Evolutionary conservation across 1,140 invertebrate species (phyloP).

Genomic region (Drosophila subpulchrella): DNA sequence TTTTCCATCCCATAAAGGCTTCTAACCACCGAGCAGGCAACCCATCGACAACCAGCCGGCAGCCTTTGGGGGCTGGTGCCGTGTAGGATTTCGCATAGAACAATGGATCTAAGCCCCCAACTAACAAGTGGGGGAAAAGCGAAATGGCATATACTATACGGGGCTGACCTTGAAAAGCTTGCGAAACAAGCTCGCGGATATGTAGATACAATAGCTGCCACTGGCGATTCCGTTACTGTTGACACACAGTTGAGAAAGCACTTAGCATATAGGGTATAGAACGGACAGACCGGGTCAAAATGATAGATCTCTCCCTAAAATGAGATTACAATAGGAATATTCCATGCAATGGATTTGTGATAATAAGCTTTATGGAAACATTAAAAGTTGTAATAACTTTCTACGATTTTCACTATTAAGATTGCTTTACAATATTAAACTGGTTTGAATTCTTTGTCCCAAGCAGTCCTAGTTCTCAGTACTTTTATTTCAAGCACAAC

Average conservation of each 20-base stretch:
- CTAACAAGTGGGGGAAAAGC: slow-evolving; percentile 44
- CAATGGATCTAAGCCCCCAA: slow-evolving; percentile 32
- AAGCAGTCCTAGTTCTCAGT: too few species aligned
- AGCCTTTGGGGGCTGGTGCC: slow-evolving; percentile 42
- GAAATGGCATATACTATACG: slow-evolving; percentile 45
- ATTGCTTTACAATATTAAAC: too few species aligned
- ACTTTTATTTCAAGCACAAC: neutral
- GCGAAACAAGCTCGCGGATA: slow-evolving; percentile 48
- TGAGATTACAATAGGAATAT: too few species aligned
- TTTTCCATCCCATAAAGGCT: slow-evolving; percentile 29
- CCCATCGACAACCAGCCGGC: slow-evolving; percentile 5
- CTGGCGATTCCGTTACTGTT: slow-evolving; percentile 44
- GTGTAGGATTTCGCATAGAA: slow-evolving; percentile 51
- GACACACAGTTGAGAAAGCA: slow-evolving; percentile 50
- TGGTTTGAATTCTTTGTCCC: neutral
- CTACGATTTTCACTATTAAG: too few species aligned
- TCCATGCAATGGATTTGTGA: neutral
- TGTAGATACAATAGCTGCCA: slow-evolving; percentile 38
- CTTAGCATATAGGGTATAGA: slow-evolving; percentile 34
- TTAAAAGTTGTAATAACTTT: too few species aligned
- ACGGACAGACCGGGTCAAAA: slow-evolving; percentile 5
- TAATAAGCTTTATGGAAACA: too few species aligned
- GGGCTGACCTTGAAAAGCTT: slow-evolving; percentile 57
- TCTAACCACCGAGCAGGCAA: slow-evolving; percentile 21
- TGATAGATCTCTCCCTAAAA: neutral